Evolutionary conservation across 1,140 invertebrate species (phyloP).

Genomic region (Camponotus pennsylvanicus): DNA sequence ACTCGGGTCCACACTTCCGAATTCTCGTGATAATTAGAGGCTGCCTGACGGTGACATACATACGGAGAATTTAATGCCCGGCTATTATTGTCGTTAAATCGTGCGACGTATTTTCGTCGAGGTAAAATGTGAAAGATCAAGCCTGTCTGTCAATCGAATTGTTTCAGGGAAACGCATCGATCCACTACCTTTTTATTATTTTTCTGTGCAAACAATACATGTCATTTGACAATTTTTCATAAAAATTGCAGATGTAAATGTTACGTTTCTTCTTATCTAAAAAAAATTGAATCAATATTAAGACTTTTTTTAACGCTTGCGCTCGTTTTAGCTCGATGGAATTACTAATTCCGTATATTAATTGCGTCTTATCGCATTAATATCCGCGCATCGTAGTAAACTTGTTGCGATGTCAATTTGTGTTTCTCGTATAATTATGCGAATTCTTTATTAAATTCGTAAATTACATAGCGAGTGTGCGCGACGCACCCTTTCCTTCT

Average conservation of each 20-base stretch:
- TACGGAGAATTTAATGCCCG: slow-evolving; percentile 55
- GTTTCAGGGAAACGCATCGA: neutral
- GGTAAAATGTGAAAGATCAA: slow-evolving; percentile 40
- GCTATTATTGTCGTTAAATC: slow-evolving; percentile 56
- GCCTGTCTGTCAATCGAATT: slow-evolving; percentile 17
- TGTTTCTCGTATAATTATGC: neutral
- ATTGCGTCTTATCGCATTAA: neutral
- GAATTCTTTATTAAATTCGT: slow-evolving; percentile 37
- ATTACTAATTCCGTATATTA: neutral
- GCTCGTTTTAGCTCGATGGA: neutral
- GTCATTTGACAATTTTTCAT: no score
- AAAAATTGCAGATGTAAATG: neutral
- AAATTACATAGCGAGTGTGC: slow-evolving; percentile 29
- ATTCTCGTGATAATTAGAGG: slow-evolving; percentile 73
- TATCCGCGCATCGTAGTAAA: neutral
- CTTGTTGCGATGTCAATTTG: neutral
- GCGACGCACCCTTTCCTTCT: neutral
- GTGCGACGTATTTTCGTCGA: neutral
- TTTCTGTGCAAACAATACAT: no score
- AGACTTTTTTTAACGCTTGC: neutral
- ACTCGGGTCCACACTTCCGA: slow-evolving; percentile 73
- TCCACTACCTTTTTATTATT: no score
- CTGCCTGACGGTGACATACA: slow-evolving; percentile 63
- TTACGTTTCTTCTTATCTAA: neutral
- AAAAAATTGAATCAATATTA: neutral